These are phyloP conservation scores for Stictocephala bisonia DNA, from an alignment of 2,888 invertebrate genomes.

Conservation along the genomic window DNA sequence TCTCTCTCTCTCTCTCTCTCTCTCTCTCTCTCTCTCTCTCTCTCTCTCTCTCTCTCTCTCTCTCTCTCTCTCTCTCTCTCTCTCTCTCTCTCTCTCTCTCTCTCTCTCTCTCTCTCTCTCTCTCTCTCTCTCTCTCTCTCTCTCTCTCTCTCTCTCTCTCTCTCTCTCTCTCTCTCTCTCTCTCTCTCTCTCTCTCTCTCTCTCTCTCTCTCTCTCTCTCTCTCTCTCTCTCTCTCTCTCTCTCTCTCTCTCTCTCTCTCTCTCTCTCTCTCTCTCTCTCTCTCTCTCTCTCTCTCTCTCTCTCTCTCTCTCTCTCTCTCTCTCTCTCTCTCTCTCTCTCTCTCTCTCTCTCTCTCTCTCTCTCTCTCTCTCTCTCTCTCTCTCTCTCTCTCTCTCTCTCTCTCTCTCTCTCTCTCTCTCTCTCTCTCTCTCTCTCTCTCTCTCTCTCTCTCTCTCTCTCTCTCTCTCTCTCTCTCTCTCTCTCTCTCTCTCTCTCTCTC, in stretches of 20 bases:
- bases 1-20: too few relatives aligned
- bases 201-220: neutral
- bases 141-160: conserved; percentile 28
- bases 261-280: conserved; percentile 25
- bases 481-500: neutral
- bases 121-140: conserved; percentile 9
- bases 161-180: conserved; percentile 14
- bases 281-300: conserved; percentile 27
- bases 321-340: neutral
- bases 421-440: neutral
- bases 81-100: conserved; percentile 39
- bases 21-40: too few relatives aligned
- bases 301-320: neutral
- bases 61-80: too few relatives aligned
- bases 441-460: conserved; percentile 12
- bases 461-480: conserved; percentile 19
- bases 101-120: conserved; percentile 38
- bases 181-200: conserved; percentile 8
- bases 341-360: neutral
- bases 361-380: neutral
- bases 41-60: too few relatives aligned
- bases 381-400: neutral
- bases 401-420: conserved; percentile 4
- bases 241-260: neutral
- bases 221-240: neutral